Evolutionary conservation across 1,140 invertebrate species (phyloP), one percentile per base, ranked within the genome.

Genomic region (Oedothorax gibbosus): DNA sequence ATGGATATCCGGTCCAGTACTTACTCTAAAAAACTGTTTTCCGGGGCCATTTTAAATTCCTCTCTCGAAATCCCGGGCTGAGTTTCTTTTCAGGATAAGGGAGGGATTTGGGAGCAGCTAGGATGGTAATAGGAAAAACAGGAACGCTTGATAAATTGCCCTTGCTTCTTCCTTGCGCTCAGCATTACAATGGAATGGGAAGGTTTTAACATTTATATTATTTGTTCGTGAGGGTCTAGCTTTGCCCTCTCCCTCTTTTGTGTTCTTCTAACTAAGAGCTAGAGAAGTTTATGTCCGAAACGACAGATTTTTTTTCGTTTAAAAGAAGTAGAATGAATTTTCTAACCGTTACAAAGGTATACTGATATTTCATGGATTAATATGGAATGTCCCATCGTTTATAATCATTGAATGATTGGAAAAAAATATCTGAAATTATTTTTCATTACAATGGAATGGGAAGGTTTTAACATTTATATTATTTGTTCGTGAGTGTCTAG

Each of bases 131-230:
- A 57, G 21, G 20, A 15, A 75, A 18, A 75, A 75, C 72, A 75
- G 72, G 54, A 75, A 60, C 53, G 72, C 35, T 75, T 75, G 72
- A 75, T 75, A 68, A 79, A 79, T 79, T 79, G 20, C 65, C 62
- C 64, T 18, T 49, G 49, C 50, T 35, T 9, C 20, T 64, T 64
- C 35, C 54, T 53, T 49, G 56, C 49, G 18, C 51, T 77, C 9
- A 35, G 35, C 35, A 35, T 35, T 35, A 57, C 72, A 75, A 57
- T 35, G 72, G 20, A 60, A 35, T 49, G n/a, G 12, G n/a, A 20
- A 21, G 72, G 18, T 75, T 75, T 75, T 75, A 75, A 75, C 20
- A 53, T 75, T 75, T 75, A 15, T 75, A 75, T 75, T 75, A 57
- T 56, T 56, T 21, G 72, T 21, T 21, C 10, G 56, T 21, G 72